Percentiles rank a stretch among this genome's conserved stretches.
Conservation (phyloP, 2,888 invertebrate genomes). For the Neria commutata region DNA sequence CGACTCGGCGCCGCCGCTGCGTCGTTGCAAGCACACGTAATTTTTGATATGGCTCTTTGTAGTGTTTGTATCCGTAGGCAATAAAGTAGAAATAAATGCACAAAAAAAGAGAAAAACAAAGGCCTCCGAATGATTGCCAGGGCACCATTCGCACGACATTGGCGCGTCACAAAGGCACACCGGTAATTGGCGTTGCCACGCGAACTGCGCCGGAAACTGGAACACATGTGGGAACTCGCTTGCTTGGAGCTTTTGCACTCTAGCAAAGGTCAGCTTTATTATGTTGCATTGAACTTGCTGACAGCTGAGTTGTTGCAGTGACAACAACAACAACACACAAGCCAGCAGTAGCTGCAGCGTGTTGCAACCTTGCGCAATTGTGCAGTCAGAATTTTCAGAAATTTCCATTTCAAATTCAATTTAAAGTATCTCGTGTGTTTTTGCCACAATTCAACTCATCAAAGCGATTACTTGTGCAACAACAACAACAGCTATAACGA, state of each 20-base stretch:
- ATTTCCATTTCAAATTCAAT: too few species aligned
- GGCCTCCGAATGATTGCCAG: background rate
- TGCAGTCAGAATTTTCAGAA: too few species aligned
- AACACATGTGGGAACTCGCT: slow-evolving; percentile 56
- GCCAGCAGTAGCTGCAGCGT: background rate
- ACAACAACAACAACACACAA: background rate
- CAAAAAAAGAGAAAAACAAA: background rate
- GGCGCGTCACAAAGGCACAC: background rate
- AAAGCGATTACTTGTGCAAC: too few species aligned
- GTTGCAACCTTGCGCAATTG: background rate
- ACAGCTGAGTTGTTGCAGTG: background rate
- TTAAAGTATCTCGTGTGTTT: too few species aligned
- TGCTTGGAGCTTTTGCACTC: too few species aligned
- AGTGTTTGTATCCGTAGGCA: background rate
- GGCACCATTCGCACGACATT: background rate
- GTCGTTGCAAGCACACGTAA: background rate
- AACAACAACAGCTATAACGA: too few species aligned
- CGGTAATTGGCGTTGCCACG: background rate
- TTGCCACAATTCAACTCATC: too few species aligned
- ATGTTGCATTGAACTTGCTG: background rate
- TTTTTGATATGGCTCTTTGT: background rate
- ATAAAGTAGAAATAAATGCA: background rate
- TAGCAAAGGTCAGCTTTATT: background rate
- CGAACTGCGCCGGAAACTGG: slow-evolving; percentile 51
- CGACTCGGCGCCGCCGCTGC: too few species aligned